phyloP scores from a whole-genome alignment of 2,113 vertebrate genomes.

The Pipa parva region DNA sequence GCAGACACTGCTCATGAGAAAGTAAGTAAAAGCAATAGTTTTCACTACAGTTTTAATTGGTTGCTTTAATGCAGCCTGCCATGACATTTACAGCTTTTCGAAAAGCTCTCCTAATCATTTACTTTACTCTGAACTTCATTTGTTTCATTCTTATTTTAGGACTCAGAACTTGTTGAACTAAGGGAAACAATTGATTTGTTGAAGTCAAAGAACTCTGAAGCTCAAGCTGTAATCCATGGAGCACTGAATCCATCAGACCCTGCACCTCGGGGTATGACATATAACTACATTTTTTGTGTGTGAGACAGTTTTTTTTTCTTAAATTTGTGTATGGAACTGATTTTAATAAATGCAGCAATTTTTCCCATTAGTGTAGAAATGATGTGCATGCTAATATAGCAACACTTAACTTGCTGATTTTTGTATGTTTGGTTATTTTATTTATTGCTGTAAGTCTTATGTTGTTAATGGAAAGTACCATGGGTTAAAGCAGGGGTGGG shows the following conservation, averaged over 20 bases:
- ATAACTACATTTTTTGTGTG: neutral
- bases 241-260: conserved; percentile 79
- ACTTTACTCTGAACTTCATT: neutral
- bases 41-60: neutral
- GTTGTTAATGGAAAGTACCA: no score
- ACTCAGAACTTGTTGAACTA: conserved; percentile 80
- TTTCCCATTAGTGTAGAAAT: no score
- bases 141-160: conserved; percentile 56
- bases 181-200: conserved; percentile 86
- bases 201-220: conserved; percentile 84
- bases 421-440: no score
- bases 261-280: conserved; percentile 73
- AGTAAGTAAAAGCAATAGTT: conserved; percentile 57
- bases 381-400: no score
- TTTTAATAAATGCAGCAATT: neutral
- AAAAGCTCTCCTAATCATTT: neutral
- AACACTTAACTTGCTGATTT: no score
- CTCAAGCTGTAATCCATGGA: conserved; percentile 88
- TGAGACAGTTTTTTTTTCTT: neutral
- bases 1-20: conserved; percentile 87
- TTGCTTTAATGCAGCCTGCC: neutral
- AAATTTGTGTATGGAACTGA: neutral
- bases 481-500: no score
- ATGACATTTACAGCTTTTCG: neutral
- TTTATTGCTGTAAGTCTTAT: no score